A percentile compares a stretch with the other conserved stretches of the same genome.
These are phyloP conservation scores for Lepus oiostolus DNA, from an alignment of 2,797 vertebrate genomes.

Conservation along the genomic window DNA sequence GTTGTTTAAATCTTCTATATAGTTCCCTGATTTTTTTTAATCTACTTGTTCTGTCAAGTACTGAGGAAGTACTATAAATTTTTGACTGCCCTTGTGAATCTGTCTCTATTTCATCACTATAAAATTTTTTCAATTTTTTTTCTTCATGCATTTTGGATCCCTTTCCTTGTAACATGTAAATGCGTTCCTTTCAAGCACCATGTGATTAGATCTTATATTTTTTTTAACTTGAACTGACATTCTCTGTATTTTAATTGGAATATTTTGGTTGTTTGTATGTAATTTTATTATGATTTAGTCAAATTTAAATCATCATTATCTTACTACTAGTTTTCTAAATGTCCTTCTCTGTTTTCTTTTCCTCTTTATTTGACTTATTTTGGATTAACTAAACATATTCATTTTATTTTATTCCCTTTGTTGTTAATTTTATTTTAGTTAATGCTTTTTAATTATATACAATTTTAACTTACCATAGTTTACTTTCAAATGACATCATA, in stretches of 20 bases:
- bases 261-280: background rate
- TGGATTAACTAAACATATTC: background rate
- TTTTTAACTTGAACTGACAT: background rate
- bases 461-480: background rate
- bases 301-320: background rate
- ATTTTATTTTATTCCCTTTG: background rate
- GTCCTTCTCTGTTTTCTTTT: background rate
- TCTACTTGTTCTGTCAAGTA: background rate
- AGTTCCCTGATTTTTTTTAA: background rate
- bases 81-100: background rate
- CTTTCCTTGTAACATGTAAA: background rate
- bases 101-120: background rate
- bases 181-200: background rate
- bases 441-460: background rate
- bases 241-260: background rate
- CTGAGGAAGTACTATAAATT: background rate
- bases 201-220: background rate
- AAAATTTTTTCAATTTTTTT: background rate
- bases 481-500: background rate
- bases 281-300: background rate
- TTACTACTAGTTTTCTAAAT: background rate
- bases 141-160: background rate
- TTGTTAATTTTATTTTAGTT: background rate
- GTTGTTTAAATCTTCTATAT: background rate
- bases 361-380: background rate